Base-by-base conservation (phyloP, 2,113 vertebrate species). In the Monopterus albus region DNA sequence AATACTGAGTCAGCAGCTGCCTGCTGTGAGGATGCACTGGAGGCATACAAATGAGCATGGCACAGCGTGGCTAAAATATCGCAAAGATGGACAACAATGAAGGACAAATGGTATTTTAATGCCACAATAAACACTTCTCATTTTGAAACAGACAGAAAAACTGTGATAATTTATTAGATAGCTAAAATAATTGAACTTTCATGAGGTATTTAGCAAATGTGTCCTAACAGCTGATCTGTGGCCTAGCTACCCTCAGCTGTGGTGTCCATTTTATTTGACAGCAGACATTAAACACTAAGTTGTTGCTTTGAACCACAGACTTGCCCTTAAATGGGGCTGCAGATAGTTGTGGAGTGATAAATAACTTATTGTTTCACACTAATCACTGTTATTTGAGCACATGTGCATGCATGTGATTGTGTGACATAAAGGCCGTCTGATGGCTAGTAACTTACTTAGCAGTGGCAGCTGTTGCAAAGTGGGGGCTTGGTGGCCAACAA, bases 401-500 rank as follows among this genome's bases (percentile, higher is more conserved):
- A 52, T 72, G 85, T 75, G 84, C 72, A 63, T 75, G 84, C 72
- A 63, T 78, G 83, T 84, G 83, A 87, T 86, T 88, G 86, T 85
- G 86, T 90, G 90, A 89, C 85, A 90, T 87, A 88, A 90, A 90
- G 85, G 90, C 86, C 88, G 87, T 98, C 95, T 98, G 97, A 98
- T 95, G 94, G 94, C 95, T 94, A 94, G 95, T 98, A 98, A 98
- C 97, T 98, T 96, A 98, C 98, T 99, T 98, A 98, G 96, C 95
- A 94, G 95, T 95, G 95, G 95, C 97, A 98, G 98, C 96, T 98
- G 98, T 97, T 98, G 95, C 94, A 51, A 93, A 93, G 94, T 93
- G 38, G 88, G 95, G 94, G 95, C 95, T 96, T 93, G 94, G 95
- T 95, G 94, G 95, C 95, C 95, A 95, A 97, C n/a, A n/a, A n/a